phyloP scores from a whole-genome alignment of 2,113 vertebrate genomes.

The Heterotilapia buettikoferi region DNA sequence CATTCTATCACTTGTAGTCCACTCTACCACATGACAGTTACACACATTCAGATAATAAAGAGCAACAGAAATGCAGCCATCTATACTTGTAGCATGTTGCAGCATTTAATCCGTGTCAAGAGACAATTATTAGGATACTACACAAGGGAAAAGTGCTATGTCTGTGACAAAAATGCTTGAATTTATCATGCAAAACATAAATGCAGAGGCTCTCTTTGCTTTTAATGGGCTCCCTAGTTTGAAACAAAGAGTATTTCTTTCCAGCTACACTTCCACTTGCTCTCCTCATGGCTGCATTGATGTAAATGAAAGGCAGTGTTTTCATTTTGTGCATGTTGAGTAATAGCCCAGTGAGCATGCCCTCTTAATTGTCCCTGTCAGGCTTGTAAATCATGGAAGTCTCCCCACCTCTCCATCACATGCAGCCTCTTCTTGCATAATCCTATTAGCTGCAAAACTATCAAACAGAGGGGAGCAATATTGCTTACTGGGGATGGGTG shows the following conservation, averaged over 20 bases:
- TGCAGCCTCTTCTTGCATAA: slow-evolving; percentile 37
- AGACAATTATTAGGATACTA: neutral
- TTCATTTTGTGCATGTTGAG: slow-evolving; percentile 47
- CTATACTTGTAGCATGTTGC: neutral
- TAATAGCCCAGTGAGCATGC: slow-evolving; percentile 42
- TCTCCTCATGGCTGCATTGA: neutral
- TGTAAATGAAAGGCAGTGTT: slow-evolving; percentile 36
- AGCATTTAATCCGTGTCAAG: neutral
- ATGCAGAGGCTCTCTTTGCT: neutral
- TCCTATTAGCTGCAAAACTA: slow-evolving; percentile 31
- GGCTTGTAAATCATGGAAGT: slow-evolving; percentile 52
- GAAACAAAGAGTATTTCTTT: neutral
- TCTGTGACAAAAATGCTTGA: neutral
- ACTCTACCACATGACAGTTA: neutral
- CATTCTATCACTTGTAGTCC: neutral
- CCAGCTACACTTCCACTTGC: neutral
- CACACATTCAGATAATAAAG: neutral
- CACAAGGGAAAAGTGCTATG: neutral
- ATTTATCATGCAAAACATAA: neutral
- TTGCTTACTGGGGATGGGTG: neutral
- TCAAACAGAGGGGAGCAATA: slow-evolving; percentile 4
- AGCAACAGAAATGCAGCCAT: neutral
- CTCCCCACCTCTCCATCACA: slow-evolving; percentile 37
- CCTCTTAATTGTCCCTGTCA: slow-evolving; percentile 64
- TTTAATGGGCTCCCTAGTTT: neutral